Base-by-base conservation (phyloP, 1,140 invertebrate genomes). In the Colletes gigas region DNA sequence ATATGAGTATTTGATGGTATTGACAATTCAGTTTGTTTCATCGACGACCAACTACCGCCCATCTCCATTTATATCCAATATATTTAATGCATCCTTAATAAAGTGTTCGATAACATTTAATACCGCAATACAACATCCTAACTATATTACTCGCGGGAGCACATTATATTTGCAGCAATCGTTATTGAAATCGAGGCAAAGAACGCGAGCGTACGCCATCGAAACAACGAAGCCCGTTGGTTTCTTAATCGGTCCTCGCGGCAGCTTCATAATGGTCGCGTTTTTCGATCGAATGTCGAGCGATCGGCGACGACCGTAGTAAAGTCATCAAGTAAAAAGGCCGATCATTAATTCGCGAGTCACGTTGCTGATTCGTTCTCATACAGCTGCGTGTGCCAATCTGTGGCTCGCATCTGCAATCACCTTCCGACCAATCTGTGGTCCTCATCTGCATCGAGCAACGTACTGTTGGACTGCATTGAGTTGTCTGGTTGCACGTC, bases 301-400 rank as follows among this genome's bases (percentile, higher is more conserved):
- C 55, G 70, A 63, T 62, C 67, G 17, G 47, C 73, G 63, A 85
- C 57, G 78, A 39, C 14, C 54, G 30, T 59, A 75, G 79, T 86
- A 68, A 85, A 82, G 83, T 82, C 74, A 66, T 85, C 73, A 82
- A 82, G 70, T 60, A 63, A 63, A 52, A 71, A 62, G 69, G 15
- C 30, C 17, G 44, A 72, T 78, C 70, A 70, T 85, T 77, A 78
- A 86, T 85, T 86, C 66, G 54, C 83, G 60, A 85, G 79, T 82
- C 83, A 85, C 55, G 80, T 86, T 86, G 76, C 52, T 74, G 74
- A 62, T 81, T 84, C 83, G 78, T 84, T 85, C 83, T 85, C 62
- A 54, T 82, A 72, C 68, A 55, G 54, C 54, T 62, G 57, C 60
- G 66, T 55, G 47, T 41, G 59, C 65, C 77, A 78, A 86, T 86